phyloP scores from a whole-genome alignment of 2,113 vertebrate species.

The Hydrochoerus hydrochaeris region DNA sequence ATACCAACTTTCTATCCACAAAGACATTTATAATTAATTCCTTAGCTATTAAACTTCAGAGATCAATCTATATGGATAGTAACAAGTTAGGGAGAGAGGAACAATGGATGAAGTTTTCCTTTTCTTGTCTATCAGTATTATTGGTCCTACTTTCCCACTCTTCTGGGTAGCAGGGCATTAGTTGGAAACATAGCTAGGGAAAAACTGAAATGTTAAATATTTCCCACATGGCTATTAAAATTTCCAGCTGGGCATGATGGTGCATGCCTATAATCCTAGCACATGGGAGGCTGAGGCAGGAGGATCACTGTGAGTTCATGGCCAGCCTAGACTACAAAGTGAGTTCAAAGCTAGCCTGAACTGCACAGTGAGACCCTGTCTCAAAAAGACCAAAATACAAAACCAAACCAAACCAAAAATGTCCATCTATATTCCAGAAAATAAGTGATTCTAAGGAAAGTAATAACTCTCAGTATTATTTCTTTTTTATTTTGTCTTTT shows the following conservation, averaged over 20 bases:
- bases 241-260: background rate
- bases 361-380: too few species aligned
- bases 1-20: slow-evolving; percentile 2
- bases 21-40: slow-evolving; percentile 58
- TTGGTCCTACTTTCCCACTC: slow-evolving; percentile 5
- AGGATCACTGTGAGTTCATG: too few species aligned
- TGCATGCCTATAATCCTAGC: too few species aligned
- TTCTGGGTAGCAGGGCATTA: background rate
- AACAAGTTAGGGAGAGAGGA: background rate
- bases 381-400: too few species aligned
- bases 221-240: slow-evolving; percentile 21
- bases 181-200: background rate
- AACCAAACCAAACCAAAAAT: background rate
- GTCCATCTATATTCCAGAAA: background rate
- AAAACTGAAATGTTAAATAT: slow-evolving; percentile 15
- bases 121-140: background rate
- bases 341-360: too few species aligned
- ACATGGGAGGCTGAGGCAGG: too few species aligned
- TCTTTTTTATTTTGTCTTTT: too few species aligned
- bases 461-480: background rate
- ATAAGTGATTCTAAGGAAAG: slow-evolving; percentile 11
- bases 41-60: background rate
- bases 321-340: too few species aligned
- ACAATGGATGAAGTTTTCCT: background rate
- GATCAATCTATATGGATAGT: background rate